Conservation (phyloP, 2,113 vertebrate species). For the Hypocryptadius cinnamomeus region DNA sequence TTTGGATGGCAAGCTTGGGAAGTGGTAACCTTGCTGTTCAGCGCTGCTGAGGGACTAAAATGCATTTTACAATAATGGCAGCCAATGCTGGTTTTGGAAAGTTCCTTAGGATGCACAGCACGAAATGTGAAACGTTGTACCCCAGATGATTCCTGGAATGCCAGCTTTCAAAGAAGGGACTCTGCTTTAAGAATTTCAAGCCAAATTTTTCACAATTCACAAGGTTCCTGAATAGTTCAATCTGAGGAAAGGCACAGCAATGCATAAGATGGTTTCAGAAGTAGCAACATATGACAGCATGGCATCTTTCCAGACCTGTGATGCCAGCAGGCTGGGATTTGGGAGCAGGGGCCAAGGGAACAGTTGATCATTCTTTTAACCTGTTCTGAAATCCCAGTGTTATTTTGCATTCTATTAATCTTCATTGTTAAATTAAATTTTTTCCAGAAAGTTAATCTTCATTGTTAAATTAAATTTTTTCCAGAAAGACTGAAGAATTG, state of each 20-base stretch:
- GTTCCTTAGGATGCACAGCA: not conserved
- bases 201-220: not conserved
- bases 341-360: fast-evolving
- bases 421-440: not conserved
- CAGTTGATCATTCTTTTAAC: not conserved
- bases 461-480: not conserved
- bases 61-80: not conserved
- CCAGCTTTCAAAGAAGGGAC: not conserved
- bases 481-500: not conserved
- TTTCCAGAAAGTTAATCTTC: not conserved
- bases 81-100: not conserved
- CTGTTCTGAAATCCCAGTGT: not conserved
- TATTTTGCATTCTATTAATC: not conserved
- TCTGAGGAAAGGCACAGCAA: not conserved
- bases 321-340: not conserved
- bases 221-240: not conserved
- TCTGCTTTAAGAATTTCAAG: not conserved
- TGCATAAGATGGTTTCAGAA: not conserved
- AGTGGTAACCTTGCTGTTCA: not conserved
- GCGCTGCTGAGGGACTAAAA: not conserved
- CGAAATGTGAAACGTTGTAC: not conserved
- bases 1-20: not conserved
- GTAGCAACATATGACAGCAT: not conserved
- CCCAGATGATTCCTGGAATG: not conserved
- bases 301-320: not conserved